Percentiles rank a stretch among this genome's conserved stretches.
Evolutionary conservation across 1,140 invertebrate genomes (phyloP).

Genomic region (Caenorhabditis tropicalis): DNA sequence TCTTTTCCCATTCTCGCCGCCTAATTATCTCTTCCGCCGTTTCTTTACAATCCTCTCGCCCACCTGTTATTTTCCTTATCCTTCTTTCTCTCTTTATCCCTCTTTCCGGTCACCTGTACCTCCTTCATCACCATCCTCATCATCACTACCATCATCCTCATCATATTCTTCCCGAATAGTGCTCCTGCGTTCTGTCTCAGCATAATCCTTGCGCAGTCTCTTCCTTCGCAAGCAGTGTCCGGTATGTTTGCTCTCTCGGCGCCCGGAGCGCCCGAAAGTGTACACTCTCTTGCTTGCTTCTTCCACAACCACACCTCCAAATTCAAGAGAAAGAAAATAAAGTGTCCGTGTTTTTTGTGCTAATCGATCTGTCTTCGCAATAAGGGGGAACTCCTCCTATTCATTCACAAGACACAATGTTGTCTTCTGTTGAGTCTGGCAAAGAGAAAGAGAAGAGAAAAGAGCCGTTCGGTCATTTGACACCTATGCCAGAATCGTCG

Average conservation of each 20-base stretch:
- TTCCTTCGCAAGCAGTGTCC: conserved; percentile 11
- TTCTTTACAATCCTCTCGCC: not conserved
- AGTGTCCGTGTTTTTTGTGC: conserved; percentile 25
- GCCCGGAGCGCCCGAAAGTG: conserved; percentile 2
- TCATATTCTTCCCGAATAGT: conserved; percentile 5
- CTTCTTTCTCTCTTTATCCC: not conserved
- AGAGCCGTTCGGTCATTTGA: conserved; percentile 30
- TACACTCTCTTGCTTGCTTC: not conserved
- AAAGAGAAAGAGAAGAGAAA: not conserved
- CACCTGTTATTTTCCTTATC: not conserved
- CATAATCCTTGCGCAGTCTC: conserved; percentile 25
- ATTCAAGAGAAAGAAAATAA: conserved; percentile 32
- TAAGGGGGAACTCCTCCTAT: not conserved
- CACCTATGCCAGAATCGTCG: not conserved
- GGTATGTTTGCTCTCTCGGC: conserved; percentile 35
- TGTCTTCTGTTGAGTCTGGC: not conserved
- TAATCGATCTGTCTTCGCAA: not conserved
- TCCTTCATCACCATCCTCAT: not conserved
- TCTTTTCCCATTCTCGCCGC: not conserved
- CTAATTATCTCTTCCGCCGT: not conserved
- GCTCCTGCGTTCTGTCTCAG: not conserved
- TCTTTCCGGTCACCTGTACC: not conserved
- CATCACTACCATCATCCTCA: not conserved
- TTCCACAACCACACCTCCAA: conserved; percentile 38
- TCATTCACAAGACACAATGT: not conserved